phyloP scores from a whole-genome alignment of 2,113 vertebrate species.

The Psammodynastes pulverulentus region DNA sequence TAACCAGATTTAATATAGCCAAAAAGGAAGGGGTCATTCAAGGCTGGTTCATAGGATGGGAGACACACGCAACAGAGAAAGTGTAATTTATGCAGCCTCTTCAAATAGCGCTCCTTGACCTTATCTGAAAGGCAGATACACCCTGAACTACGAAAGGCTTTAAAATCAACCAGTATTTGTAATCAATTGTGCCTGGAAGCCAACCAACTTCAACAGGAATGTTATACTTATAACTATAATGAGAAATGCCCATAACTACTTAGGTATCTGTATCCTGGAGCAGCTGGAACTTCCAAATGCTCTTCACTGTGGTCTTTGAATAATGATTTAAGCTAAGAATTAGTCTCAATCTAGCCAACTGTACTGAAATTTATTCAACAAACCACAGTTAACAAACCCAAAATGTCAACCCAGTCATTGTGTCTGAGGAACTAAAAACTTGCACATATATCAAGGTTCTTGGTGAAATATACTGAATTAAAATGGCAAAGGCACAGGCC shows the following conservation, averaged over 20 bases:
- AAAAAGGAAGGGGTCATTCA: not conserved
- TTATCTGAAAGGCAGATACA: not conserved
- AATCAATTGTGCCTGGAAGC: not conserved
- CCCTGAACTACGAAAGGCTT: not conserved
- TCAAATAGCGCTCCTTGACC: not conserved
- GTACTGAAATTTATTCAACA: not conserved
- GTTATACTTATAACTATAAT: not conserved
- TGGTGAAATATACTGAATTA: not conserved
- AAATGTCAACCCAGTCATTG: not conserved
- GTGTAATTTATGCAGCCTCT: not conserved
- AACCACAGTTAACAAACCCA: not conserved
- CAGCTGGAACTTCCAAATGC: not conserved
- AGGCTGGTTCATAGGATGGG: not conserved
- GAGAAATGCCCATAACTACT: not conserved
- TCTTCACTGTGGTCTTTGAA: not conserved
- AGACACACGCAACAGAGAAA: not conserved
- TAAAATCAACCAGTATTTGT: not conserved
- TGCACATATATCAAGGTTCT: not conserved
- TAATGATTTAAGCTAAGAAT: not conserved
- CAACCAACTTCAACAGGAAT: not conserved
- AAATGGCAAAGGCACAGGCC: not conserved
- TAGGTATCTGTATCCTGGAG: not conserved
- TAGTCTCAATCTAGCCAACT: not conserved
- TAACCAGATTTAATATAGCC: not conserved
- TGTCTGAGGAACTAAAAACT: not conserved